Evolutionary conservation across 2,888 invertebrate genomes (phyloP).

Genomic region (Drosophila mimica): DNA sequence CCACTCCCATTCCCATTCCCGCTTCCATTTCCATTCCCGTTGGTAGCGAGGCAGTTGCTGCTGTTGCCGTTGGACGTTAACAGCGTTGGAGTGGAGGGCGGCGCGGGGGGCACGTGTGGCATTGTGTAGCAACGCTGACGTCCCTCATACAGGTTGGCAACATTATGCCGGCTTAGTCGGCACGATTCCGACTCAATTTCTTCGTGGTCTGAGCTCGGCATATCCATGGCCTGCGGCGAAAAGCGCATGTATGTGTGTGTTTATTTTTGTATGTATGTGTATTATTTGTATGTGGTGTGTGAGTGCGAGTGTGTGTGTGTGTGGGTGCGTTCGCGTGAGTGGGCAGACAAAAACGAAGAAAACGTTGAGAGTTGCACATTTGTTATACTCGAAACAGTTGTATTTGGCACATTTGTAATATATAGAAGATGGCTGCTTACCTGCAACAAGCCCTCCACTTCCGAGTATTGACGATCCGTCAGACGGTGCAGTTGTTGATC

Average conservation of each 20-base stretch:
- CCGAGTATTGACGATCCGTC: slow-evolving; percentile 75
- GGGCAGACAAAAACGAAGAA: slow-evolving; percentile 50
- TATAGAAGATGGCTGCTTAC: slow-evolving; percentile 37
- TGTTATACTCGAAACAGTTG: slow-evolving; percentile 26
- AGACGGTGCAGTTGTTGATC: slow-evolving; percentile 74
- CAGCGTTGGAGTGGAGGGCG: slow-evolving; percentile 82
- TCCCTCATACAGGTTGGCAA: slow-evolving; percentile 70
- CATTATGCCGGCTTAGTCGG: slow-evolving; percentile 70
- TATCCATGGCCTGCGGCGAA: slow-evolving; percentile 68
- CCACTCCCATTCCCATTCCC: slow-evolving; percentile 43
- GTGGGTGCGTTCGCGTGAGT: slow-evolving; percentile 72
- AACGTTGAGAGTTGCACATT: slow-evolving; percentile 47
- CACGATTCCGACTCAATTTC: slow-evolving; percentile 70
- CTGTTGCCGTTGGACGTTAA: slow-evolving; percentile 73
- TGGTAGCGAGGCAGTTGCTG: slow-evolving; percentile 43
- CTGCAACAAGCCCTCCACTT: slow-evolving; percentile 72
- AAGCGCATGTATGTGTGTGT: slow-evolving; percentile 25
- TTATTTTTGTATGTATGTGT: slow-evolving; percentile 34
- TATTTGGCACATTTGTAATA: slow-evolving; percentile 11
- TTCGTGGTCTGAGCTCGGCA: slow-evolving; percentile 73
- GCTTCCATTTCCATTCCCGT: slow-evolving; percentile 51
- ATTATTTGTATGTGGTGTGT: slow-evolving; percentile 33
- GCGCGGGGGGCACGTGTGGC: slow-evolving; percentile 81
- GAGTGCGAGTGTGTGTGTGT: slow-evolving; percentile 62
- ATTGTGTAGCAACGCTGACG: slow-evolving; percentile 82